Conservation (phyloP, 1,140 invertebrate genomes). For the Drosophila tani region DNA sequence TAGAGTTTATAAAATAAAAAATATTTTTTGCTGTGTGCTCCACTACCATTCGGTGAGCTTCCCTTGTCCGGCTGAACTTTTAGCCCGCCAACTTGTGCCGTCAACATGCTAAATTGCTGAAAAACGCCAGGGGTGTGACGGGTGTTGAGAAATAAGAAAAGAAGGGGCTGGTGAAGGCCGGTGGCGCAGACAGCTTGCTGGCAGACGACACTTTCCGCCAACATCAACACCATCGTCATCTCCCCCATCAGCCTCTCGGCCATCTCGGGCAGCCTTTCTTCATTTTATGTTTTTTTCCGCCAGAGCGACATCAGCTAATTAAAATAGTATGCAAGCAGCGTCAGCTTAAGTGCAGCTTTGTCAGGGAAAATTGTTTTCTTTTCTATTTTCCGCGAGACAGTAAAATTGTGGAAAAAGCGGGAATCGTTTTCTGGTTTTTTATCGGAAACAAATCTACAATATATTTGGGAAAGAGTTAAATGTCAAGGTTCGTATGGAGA, state of each 20-base stretch:
- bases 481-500: too few species aligned
- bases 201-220: slow-evolving; percentile 25
- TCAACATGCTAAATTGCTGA: slow-evolving; percentile 29
- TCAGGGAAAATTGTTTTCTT: slow-evolving; percentile 37
- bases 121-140: too few species aligned
- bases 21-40: slow-evolving; percentile 11
- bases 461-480: too few species aligned
- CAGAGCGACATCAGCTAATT: slow-evolving; percentile 62
- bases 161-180: not conserved
- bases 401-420: slow-evolving; percentile 2
- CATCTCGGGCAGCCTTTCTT: not conserved
- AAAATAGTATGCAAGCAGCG: slow-evolving; percentile 63
- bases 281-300: slow-evolving; percentile 7
- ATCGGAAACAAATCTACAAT: too few species aligned
- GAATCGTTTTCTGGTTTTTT: slow-evolving; percentile 14
- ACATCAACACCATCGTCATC: slow-evolving; percentile 2
- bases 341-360: slow-evolving; percentile 48
- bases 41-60: slow-evolving; percentile 4
- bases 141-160: too few species aligned
- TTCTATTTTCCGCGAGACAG: slow-evolving; percentile 6
- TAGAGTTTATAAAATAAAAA: too few species aligned
- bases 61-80: slow-evolving; percentile 58
- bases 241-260: not conserved
- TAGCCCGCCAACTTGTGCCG: slow-evolving; percentile 44
- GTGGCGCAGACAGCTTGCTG: slow-evolving; percentile 16